Conservation (phyloP, 2,797 vertebrate genomes). For the Enteromius anoplus region DNA sequence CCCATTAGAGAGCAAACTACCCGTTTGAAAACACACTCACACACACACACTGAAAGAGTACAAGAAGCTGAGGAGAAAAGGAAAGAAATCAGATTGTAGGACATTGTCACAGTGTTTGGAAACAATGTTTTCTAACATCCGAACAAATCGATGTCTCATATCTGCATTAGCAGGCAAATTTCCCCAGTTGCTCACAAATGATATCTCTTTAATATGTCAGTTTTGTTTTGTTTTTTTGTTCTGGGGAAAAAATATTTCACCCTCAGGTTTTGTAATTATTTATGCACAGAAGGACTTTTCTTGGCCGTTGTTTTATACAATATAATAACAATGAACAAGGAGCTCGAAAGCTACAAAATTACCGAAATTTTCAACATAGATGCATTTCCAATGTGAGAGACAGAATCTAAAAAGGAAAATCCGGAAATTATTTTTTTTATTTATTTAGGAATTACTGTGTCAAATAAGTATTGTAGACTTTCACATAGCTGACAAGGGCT, state of each 20-base stretch:
- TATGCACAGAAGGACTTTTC: background rate
- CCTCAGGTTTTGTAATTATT: background rate
- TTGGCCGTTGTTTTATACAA: background rate
- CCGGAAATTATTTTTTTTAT: no score
- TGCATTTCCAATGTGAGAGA: no score
- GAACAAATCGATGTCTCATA: background rate
- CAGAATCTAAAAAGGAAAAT: no score
- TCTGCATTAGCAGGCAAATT: slow-evolving; percentile 4
- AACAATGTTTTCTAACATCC: background rate
- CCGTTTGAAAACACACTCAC: slow-evolving; percentile 52
- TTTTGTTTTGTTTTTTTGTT: background rate
- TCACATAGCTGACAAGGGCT: no score
- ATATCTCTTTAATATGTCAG: background rate
- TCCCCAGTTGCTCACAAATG: background rate
- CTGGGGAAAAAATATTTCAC: background rate
- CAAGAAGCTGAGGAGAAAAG: slow-evolving; percentile 35
- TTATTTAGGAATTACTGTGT: no score
- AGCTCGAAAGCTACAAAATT: background rate
- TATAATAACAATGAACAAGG: background rate
- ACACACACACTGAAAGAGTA: slow-evolving; percentile 41
- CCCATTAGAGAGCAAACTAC: slow-evolving; percentile 65
- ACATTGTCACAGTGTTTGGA: slow-evolving; percentile 28
- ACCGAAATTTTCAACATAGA: background rate
- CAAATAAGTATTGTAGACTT: no score
- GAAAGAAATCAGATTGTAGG: slow-evolving; percentile 31